Conservation (phyloP, 1,140 invertebrate species). For the Heliconius hermathena region DNA sequence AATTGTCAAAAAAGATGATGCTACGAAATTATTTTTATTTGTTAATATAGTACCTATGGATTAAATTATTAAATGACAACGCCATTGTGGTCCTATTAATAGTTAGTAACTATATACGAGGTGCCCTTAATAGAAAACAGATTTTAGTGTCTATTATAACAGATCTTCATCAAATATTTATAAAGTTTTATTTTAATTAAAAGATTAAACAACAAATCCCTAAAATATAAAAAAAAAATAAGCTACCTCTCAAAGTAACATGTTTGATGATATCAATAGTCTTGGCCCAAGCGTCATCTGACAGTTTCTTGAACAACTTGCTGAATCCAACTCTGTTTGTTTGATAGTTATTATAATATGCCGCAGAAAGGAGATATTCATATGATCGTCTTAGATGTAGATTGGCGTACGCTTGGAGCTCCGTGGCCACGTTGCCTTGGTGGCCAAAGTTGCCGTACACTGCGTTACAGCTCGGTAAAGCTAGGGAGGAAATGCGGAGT, state of each 20-base stretch:
- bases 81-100: too few relatives aligned
- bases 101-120: too few relatives aligned
- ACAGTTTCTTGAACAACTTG: constrained; percentile 87
- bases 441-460: constrained; percentile 84
- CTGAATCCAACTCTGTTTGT: constrained; percentile 89
- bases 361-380: constrained; percentile 88
- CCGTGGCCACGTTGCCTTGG: constrained; percentile 67
- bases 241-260: constrained; percentile 86
- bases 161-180: too few relatives aligned
- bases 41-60: too few relatives aligned
- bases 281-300: constrained; percentile 88
- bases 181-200: too few relatives aligned
- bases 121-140: too few relatives aligned
- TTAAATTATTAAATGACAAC: too few relatives aligned
- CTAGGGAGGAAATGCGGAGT: constrained; percentile 36
- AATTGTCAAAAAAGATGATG: too few relatives aligned
- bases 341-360: constrained; percentile 90
- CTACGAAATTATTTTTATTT: too few relatives aligned
- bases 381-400: constrained; percentile 86
- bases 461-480: constrained; percentile 84
- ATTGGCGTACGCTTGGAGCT: constrained; percentile 84
- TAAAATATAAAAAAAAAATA: background rate
- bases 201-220: too few relatives aligned
- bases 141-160: too few relatives aligned
- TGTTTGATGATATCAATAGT: constrained; percentile 89